phyloP scores from a whole-genome alignment of 2,113 vertebrate species.

The Callipepla californica region DNA sequence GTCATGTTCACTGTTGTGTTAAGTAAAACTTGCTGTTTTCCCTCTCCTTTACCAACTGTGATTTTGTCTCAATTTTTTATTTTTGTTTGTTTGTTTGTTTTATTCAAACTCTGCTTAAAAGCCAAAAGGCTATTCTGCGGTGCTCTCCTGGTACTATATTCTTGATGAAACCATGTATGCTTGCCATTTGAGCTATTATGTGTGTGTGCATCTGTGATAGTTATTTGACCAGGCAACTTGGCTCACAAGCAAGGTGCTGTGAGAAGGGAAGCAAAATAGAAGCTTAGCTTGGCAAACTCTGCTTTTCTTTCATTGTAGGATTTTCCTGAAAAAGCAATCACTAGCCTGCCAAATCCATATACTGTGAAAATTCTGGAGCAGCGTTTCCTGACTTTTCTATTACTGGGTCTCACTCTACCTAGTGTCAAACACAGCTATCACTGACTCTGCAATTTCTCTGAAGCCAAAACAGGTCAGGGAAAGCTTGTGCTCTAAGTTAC shows the following conservation, averaged over 20 bases:
- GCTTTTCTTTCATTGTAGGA: neutral
- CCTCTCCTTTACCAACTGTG: neutral
- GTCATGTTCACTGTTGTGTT: neutral
- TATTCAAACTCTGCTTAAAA: neutral
- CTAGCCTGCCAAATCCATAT: neutral
- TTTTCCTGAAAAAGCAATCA: neutral
- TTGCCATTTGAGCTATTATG: neutral
- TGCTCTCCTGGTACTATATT: neutral
- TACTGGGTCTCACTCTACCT: neutral
- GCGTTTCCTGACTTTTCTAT: neutral
- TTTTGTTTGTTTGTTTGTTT: neutral
- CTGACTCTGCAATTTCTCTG: neutral
- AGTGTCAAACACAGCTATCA: neutral
- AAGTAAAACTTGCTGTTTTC: neutral
- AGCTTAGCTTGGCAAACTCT: neutral
- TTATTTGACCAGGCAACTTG: neutral
- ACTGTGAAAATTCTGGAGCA: neutral
- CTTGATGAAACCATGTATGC: neutral
- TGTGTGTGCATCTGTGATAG: neutral
- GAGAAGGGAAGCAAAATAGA: neutral
- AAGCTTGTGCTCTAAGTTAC: neutral
- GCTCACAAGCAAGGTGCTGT: neutral
- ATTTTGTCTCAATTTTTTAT: neutral
- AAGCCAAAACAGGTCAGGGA: neutral
- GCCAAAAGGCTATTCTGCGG: neutral